Conservation (phyloP, 2,797 vertebrate genomes). For the Hemibagrus guttatus region DNA sequence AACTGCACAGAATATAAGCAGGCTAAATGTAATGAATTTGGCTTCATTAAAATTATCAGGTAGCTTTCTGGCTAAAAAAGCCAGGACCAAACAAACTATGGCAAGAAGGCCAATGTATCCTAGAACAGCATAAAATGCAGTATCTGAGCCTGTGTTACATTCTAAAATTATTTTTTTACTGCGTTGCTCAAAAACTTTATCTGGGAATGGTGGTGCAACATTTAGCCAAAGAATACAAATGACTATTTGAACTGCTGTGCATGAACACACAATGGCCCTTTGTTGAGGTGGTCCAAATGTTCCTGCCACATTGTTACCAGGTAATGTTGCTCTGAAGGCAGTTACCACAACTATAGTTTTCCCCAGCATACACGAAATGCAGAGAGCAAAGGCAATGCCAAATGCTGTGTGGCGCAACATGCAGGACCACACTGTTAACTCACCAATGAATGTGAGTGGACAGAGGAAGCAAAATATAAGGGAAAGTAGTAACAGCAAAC, state of each 20-base stretch:
- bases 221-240: constrained; percentile 73
- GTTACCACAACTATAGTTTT: constrained; percentile 77
- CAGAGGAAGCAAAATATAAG: no score
- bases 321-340: constrained; percentile 72
- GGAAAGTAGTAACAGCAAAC: no score
- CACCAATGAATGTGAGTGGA: no score
- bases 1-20: constrained; percentile 72
- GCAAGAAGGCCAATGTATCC: constrained; percentile 75
- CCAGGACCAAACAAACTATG: constrained; percentile 67
- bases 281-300: constrained; percentile 72
- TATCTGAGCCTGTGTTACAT: constrained; percentile 73
- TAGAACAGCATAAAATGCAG: constrained; percentile 71
- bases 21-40: constrained; percentile 69
- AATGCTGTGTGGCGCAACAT: no score
- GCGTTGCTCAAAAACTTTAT: constrained; percentile 65
- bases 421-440: no score
- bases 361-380: constrained; percentile 53
- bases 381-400: no score
- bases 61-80: constrained; percentile 75
- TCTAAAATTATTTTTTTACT: constrained; percentile 72
- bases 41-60: constrained; percentile 73
- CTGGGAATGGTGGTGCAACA: constrained; percentile 72
- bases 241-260: constrained; percentile 65
- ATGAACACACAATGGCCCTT: constrained; percentile 70
- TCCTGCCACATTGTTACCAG: constrained; percentile 61